phyloP scores from a whole-genome alignment of 2,113 vertebrate species.

The Ellobius talpinus region DNA sequence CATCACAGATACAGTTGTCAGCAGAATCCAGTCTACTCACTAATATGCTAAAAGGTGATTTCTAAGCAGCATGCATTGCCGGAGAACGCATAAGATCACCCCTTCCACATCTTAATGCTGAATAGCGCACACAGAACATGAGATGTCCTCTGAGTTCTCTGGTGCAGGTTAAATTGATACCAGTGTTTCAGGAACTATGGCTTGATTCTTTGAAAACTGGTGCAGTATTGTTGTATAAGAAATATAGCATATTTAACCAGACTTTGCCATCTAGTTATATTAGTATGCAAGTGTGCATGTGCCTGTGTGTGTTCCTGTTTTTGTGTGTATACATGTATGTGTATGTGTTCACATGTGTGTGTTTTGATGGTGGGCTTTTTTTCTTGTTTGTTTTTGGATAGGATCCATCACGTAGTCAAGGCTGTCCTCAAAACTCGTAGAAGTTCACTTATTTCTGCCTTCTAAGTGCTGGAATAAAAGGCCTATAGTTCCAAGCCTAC shows the following conservation, averaged over 20 bases:
- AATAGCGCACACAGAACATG: background rate
- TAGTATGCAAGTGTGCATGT: background rate
- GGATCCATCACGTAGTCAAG: background rate
- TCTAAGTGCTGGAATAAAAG: background rate
- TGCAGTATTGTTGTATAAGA: background rate
- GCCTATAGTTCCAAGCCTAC: background rate
- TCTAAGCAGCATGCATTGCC: background rate
- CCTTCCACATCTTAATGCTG: background rate
- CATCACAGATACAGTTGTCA: background rate
- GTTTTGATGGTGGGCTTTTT: background rate
- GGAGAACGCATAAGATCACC: background rate
- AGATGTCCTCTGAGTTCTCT: background rate
- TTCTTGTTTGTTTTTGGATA: background rate
- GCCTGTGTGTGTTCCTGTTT: background rate
- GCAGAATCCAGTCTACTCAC: background rate
- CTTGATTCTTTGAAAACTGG: constrained; percentile 8
- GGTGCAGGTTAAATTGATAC: background rate
- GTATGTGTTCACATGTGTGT: background rate
- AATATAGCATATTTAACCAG: background rate
- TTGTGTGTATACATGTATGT: background rate
- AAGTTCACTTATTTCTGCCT: background rate
- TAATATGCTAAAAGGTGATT: background rate
- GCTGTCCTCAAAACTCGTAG: background rate
- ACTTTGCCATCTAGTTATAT: background rate
- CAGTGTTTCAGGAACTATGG: background rate